Evolutionary conservation across 2,888 invertebrate species (phyloP), one percentile per base, ranked within the genome.

Genomic region (Drosophila borborema): DNA sequence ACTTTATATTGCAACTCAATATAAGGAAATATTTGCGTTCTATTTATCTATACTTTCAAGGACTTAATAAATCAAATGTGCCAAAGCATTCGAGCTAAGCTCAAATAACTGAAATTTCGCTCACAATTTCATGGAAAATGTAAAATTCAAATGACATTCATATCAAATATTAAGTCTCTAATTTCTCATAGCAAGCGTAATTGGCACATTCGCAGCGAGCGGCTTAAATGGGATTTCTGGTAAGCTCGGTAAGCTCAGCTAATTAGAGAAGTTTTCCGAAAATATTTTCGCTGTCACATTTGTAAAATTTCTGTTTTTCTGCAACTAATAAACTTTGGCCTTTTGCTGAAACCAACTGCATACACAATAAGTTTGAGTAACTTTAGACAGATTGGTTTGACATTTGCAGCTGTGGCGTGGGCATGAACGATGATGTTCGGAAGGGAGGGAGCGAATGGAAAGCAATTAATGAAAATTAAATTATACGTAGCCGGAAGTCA

Each of bases 401-500:
- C 53, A 53, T 53, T 53, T 36, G 53, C 53, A 53, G 20, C 36
- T 20, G 53, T 20, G 48, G n/a, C 0, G 16, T n/a, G 48, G 28
- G 48, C 28, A 9, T n/a, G 28, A 4, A 9, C 12, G 18, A 28
- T 28, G 12, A 0, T 12, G 36, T 0, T 36, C 3, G 38, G 20
- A 12, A 8, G 7, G 20, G 34, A 0, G 16, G 1, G 7, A 1
- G 54, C 4, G 1, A 41, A 72, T 81, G 80, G 80, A 81, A 85
- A 90, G 82, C 82, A 86, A 88, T 90, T 89, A 84, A 85, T 76
- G 86, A 68, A 87, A 90, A 84, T 84, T 71, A 79, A 85, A 90
- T 85, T 85, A 90, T 72, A 76, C 67, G 56, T 74, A 55, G 90
- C 89, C 89, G 80, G 74, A 79, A 80, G 84, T 61, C 86, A 81